A percentile compares a stretch with the other conserved stretches of the same genome.
Evolutionary conservation across 2,888 invertebrate species (phyloP).

Genomic region (Orchestes rusci): DNA sequence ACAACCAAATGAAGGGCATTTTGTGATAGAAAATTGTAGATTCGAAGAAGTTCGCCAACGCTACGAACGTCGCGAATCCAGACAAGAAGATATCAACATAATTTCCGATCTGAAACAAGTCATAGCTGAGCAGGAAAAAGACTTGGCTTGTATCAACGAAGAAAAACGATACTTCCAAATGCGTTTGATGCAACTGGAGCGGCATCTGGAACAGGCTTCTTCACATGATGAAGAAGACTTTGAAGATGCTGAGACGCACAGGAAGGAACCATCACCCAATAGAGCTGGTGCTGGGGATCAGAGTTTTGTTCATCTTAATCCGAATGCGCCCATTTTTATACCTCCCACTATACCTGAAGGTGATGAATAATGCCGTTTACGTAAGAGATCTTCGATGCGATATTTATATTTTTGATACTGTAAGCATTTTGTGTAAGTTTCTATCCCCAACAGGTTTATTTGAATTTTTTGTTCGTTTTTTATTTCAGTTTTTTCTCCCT

Average conservation of each 20-base stretch:
- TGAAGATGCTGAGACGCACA: slow-evolving; percentile 33
- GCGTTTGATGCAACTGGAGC: slow-evolving; percentile 41
- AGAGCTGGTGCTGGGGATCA: slow-evolving; percentile 12
- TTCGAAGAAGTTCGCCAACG: slow-evolving; percentile 54
- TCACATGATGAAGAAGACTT: slow-evolving; percentile 35
- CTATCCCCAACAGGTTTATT: no score
- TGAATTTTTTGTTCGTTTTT: no score
- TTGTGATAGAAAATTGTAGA: slow-evolving; percentile 39
- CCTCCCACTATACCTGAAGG: slow-evolving; percentile 43
- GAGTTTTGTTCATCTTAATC: slow-evolving; percentile 11
- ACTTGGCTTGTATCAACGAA: slow-evolving; percentile 50
- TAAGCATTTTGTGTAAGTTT: no score
- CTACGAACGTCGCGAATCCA: slow-evolving; percentile 51
- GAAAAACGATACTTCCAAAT: slow-evolving; percentile 52
- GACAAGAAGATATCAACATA: slow-evolving; percentile 50
- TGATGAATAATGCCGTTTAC: no score
- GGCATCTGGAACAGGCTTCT: slow-evolving; percentile 30
- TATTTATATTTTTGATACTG: no score
- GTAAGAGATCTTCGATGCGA: no score
- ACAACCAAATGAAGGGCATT: no score
- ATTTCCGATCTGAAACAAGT: slow-evolving; percentile 50
- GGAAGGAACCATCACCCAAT: slow-evolving; percentile 5
- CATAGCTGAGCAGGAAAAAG: slow-evolving; percentile 53
- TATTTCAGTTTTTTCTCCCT: no score
- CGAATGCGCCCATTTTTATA: slow-evolving; percentile 32